These are phyloP conservation scores for Protodeltote pygarga DNA, from an alignment of 2,888 invertebrate species.

Conservation along the genomic window DNA sequence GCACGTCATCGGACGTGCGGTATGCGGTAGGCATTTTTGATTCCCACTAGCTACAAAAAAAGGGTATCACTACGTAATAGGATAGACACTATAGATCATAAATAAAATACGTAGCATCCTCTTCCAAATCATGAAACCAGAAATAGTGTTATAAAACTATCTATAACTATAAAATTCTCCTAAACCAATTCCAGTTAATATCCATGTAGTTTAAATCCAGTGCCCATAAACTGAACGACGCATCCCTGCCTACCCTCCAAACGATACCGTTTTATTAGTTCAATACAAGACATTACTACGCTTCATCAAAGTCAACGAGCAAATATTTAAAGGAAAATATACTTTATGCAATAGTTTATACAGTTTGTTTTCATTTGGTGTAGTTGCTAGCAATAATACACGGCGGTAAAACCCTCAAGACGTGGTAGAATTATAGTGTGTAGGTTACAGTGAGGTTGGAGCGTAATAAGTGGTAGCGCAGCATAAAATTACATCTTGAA, in stretches of 20 bases:
- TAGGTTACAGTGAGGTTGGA: constrained; percentile 2
- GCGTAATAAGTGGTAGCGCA: neutral
- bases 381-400: constrained; percentile 11
- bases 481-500: neutral
- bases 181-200: constrained; percentile 26
- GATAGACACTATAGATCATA: no score
- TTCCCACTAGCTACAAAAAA: no score
- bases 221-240: constrained; percentile 19
- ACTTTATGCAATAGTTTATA: neutral
- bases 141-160: no score
- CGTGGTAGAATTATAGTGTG: constrained; percentile 18
- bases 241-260: constrained; percentile 19
- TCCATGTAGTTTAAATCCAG: constrained; percentile 18
- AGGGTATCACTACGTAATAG: no score
- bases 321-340: constrained; percentile 1
- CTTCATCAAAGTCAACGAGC: constrained; percentile 27
- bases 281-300: constrained; percentile 32
- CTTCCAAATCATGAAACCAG: constrained; percentile 14
- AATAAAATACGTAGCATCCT: no score
- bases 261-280: constrained; percentile 25
- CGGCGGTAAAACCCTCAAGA: constrained; percentile 27
- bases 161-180: no score
- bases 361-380: constrained; percentile 13
- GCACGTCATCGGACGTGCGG: no score
- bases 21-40: no score